phyloP scores from a whole-genome alignment of 2,888 invertebrate genomes.

The Caprella mutica region DNA sequence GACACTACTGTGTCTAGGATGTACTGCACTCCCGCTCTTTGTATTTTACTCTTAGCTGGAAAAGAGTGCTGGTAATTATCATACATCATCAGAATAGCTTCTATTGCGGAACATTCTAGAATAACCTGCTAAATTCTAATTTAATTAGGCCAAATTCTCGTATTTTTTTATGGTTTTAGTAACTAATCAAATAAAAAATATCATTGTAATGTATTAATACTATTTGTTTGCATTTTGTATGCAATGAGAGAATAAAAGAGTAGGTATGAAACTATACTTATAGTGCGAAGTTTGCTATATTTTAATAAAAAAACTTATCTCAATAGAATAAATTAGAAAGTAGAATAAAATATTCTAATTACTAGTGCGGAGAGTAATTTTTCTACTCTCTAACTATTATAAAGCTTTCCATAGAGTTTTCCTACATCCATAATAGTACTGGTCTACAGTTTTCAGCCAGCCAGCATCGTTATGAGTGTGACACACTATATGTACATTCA shows the following conservation, averaged over 20 bases:
- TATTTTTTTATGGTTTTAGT: too few species aligned
- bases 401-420: background rate
- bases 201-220: too few species aligned
- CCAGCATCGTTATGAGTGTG: conserved; percentile 51
- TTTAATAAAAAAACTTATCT: too few species aligned
- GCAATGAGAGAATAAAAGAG: too few species aligned
- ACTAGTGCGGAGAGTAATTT: too few species aligned
- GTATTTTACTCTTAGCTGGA: conserved; percentile 48
- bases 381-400: too few species aligned
- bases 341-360: too few species aligned
- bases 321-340: too few species aligned
- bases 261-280: too few species aligned
- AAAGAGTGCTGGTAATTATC: background rate
- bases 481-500: conserved; percentile 48
- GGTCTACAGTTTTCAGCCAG: conserved; percentile 49
- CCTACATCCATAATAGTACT: conserved; percentile 44
- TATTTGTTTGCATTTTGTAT: too few species aligned
- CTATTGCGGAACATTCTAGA: background rate
- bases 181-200: too few species aligned
- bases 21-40: conserved; percentile 75
- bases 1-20: conserved; percentile 75
- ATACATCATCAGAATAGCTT: background rate
- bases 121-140: background rate
- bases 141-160: background rate
- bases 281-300: too few species aligned